Evolutionary conservation across 2,888 invertebrate genomes (phyloP).

Genomic region (Drepanosiphum platanoidis): DNA sequence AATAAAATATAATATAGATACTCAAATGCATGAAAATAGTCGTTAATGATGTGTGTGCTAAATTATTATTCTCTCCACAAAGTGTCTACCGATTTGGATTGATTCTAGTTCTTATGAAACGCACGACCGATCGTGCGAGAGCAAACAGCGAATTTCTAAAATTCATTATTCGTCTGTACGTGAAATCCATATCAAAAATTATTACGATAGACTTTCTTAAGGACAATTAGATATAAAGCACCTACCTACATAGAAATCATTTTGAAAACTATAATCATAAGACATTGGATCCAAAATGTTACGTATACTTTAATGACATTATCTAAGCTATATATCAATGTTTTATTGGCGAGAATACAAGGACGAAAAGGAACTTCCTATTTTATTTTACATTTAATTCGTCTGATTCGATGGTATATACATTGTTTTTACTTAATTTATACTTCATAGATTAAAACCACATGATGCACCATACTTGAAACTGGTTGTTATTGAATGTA

Average conservation of each 20-base stretch:
- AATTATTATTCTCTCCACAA: constrained; percentile 25
- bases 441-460: not conserved
- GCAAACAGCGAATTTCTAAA: constrained; percentile 12
- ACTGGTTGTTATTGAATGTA: constrained; percentile 12
- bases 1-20: no score
- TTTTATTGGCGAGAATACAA: not conserved
- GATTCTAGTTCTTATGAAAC: constrained; percentile 12
- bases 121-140: not conserved
- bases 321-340: not conserved
- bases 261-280: no score
- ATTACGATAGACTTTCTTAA: not conserved
- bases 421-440: not conserved
- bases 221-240: no score
- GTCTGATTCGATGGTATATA: not conserved
- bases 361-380: not conserved
- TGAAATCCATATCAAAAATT: constrained; percentile 14
- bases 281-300: not conserved
- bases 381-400: not conserved
- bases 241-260: not conserved
- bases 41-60: not conserved
- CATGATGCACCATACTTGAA: not conserved
- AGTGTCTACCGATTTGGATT: not conserved
- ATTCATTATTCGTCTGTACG: no score
- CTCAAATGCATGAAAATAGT: not conserved
- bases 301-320: not conserved